Conservation (phyloP, 2,113 vertebrate genomes). For the Callipepla californica region DNA sequence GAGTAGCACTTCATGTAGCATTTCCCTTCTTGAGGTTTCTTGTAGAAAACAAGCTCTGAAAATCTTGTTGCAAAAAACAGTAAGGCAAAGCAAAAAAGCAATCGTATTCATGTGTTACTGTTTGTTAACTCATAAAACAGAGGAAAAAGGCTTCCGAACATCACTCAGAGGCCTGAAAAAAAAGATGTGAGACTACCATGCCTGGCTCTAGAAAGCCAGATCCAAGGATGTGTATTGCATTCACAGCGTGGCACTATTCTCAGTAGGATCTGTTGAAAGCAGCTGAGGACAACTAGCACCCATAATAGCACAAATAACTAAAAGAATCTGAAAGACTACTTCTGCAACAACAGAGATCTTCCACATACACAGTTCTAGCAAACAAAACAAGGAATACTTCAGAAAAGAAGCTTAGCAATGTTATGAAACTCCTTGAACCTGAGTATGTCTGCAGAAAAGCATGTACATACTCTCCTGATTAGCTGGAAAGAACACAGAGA, state of each 20-base stretch:
- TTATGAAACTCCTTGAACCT: background rate
- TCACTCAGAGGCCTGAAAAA: background rate
- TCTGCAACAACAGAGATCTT: background rate
- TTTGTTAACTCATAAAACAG: background rate
- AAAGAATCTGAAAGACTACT: background rate
- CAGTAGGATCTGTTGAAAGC: background rate
- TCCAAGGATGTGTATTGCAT: background rate
- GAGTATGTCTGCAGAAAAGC: background rate
- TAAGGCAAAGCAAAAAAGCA: background rate
- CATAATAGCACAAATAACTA: fast-evolving
- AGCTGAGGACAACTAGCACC: fast-evolving
- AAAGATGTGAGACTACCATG: fast-evolving
- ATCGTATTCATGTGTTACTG: background rate
- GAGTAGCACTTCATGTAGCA: background rate
- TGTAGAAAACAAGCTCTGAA: background rate
- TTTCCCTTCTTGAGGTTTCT: background rate
- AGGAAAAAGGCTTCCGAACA: background rate
- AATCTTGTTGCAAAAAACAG: background rate
- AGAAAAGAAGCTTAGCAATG: background rate
- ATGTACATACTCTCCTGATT: background rate
- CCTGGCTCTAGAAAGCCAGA: background rate
- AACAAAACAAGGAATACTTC: background rate
- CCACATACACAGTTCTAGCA: background rate
- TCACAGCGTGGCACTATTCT: background rate
- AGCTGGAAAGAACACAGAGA: background rate